Evolutionary conservation across 2,113 vertebrate genomes (phyloP), one percentile per base, ranked within the genome.

Genomic region (Asarcornis scutulata): DNA sequence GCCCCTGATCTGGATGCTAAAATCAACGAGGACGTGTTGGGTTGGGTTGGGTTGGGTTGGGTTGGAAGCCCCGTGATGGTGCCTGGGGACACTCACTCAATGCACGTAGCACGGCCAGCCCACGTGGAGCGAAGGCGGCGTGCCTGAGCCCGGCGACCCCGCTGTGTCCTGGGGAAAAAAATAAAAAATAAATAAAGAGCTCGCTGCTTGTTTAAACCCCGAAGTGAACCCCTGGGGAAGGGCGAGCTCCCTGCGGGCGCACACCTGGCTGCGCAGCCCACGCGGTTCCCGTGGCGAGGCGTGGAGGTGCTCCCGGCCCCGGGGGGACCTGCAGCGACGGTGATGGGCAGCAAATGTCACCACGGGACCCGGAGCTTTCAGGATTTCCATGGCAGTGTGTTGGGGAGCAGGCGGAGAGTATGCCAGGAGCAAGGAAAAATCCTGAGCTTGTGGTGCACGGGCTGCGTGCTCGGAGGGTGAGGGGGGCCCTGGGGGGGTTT

Each of bases 51-150:
- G 36, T 36, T 36, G 36, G 36, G 36, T 36, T 36, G 36, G 36
- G 0, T 26, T 64, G 86, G 92, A 59, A 86, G 85, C 10, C 80
- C 72, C 71, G 48, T 78, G 87, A 63, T 91, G 93, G 85, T 5
- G 29, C 67, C 93, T 94, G 83, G 89, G 80, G 82, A 31, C 83
- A 85, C 67, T 78, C 62, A 52, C 85, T n/a, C 52, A 92, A 75
- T 7, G 46, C 62, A 42, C 1, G 20, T 40, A 50, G 56, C 27
- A 5, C 26, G 71, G 62, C 1, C 18, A 96, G 91, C 89, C 86
- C 93, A 80, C 44, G 63, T 95, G 84, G 72, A 96, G 82, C 74
- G 53, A 92, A 67, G 58, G 89, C 91, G 90, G 77, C 7, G 36
- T 73, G 93, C 82, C 82, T 89, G 25, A 91, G 90, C 85, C 87